These are phyloP conservation scores for Phylloscopus collybita DNA, from an alignment of 2,797 vertebrate species.

Conservation along the genomic window DNA sequence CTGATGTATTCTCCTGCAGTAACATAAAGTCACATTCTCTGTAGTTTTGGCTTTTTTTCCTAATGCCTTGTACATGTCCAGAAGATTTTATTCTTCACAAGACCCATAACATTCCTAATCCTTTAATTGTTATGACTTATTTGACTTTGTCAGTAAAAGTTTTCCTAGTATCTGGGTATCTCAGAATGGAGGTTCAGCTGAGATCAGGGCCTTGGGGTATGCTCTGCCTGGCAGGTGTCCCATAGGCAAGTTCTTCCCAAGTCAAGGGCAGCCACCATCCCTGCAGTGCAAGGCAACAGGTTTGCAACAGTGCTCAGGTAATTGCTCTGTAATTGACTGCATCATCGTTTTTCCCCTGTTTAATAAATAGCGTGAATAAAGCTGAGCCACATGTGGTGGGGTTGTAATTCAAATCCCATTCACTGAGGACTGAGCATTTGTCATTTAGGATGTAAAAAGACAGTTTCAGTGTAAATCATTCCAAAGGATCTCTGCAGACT, in stretches of 20 bases:
- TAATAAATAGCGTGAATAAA: conserved; percentile 83
- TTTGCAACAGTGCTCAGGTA: neutral
- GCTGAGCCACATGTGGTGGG: conserved; percentile 46
- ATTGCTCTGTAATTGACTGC: conserved; percentile 80
- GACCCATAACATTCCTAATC: neutral
- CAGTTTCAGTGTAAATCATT: conserved; percentile 69
- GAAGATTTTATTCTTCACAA: neutral
- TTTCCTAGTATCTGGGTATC: neutral
- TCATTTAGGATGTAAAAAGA: conserved; percentile 64
- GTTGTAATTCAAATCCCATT: conserved; percentile 57
- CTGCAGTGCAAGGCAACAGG: neutral
- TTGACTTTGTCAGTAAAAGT: neutral
- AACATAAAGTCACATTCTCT: conserved; percentile 49
- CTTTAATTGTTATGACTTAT: neutral
- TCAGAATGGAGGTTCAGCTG: neutral
- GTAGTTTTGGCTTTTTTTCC: neutral
- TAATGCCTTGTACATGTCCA: neutral
- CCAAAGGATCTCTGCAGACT: conserved; percentile 80
- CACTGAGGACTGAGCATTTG: conserved; percentile 39
- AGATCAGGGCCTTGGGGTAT: neutral
- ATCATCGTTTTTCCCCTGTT: conserved; percentile 77
- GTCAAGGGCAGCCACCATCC: neutral
- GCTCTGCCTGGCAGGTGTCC: neutral
- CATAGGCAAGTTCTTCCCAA: neutral
- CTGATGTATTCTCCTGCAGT: conserved; percentile 46